Evolutionary conservation across 2,113 vertebrate species (phyloP).

Genomic region (Tenebrosternarchus preto): DNA sequence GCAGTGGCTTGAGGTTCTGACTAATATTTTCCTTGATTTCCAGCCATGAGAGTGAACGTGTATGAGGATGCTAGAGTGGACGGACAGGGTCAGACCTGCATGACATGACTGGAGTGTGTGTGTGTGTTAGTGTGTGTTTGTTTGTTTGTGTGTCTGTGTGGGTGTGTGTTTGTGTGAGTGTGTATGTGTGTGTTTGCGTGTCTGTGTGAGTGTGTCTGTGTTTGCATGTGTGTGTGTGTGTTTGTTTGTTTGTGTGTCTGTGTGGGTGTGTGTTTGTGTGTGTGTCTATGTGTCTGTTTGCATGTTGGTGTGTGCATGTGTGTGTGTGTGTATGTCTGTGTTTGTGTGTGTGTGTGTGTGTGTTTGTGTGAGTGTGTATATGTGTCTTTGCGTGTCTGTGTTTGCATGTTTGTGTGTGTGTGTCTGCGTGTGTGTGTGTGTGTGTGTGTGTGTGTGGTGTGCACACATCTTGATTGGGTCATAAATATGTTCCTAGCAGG

Average conservation of each 20-base stretch:
- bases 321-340: constrained; percentile 32
- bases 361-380: constrained; percentile 23
- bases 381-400: constrained; percentile 7
- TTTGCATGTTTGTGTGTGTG: constrained; percentile 33
- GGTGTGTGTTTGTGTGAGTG: constrained; percentile 22
- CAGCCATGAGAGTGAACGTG: constrained; percentile 53
- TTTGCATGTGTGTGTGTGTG: constrained; percentile 35
- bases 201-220: constrained; percentile 31
- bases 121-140: constrained; percentile 8
- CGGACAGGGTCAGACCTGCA: constrained; percentile 38
- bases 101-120: constrained; percentile 25
- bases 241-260: constrained; percentile 7
- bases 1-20: constrained; percentile 66
- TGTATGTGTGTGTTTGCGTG: constrained; percentile 12
- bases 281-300: background rate
- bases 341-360: background rate
- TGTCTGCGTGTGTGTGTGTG: background rate
- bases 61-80: background rate
- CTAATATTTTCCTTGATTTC: constrained; percentile 75
- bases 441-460: constrained; percentile 19
- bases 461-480: constrained; percentile 50
- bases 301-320: constrained; percentile 12
- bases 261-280: constrained; percentile 25
- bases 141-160: constrained; percentile 15
- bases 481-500: constrained; percentile 54